Evolutionary conservation across 2,888 invertebrate species (phyloP), one percentile per base, ranked within the genome.

Genomic region (Ectemnius continuus): DNA sequence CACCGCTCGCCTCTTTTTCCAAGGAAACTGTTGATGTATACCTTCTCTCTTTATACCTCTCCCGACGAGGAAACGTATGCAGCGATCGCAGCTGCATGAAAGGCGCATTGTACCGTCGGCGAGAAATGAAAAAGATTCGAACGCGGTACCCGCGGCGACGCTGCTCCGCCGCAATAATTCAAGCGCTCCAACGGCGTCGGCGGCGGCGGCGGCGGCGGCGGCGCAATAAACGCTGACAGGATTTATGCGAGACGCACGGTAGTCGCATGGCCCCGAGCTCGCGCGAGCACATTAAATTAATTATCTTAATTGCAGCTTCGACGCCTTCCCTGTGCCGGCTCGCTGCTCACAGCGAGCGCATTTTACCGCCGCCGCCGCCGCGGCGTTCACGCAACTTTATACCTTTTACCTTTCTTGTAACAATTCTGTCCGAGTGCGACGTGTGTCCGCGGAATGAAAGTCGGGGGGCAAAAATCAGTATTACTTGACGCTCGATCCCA

Each of bases 221-320:
- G 56, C 70, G 79, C 78, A 78, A 70, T 78, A 78, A 78, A 76
- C 71, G 68, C 58, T 48, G 45, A 61, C 26, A 67, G 67, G 76
- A 82, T 81, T 82, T 80, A 78, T 81, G 76, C 70, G 75, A 65
- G 75, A 45, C 59, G 67, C 64, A 52, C 75, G 76, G 80, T 78
- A 76, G 76, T 73, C 52, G 56, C 57, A 81, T 70, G 70, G 78
- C 82, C 74, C 64, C 66, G 62, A 73, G 83, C 82, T 78, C 71
- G 75, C 74, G 70, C 70, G 76, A 71, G 65, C 85, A 82, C 81
- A 87, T 87, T 85, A 86, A 86, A 88, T 88, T 86, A 87, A 88
- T 89, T 88, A 88, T 85, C 86, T 88, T 88, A 88, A 88, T 88
- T 86, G 83, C 84, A 80, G 81, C 84, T 81, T 81, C 82, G 83